phyloP scores from a whole-genome alignment of 2,888 invertebrate species.

The Lordiphosa andalusiaca region DNA sequence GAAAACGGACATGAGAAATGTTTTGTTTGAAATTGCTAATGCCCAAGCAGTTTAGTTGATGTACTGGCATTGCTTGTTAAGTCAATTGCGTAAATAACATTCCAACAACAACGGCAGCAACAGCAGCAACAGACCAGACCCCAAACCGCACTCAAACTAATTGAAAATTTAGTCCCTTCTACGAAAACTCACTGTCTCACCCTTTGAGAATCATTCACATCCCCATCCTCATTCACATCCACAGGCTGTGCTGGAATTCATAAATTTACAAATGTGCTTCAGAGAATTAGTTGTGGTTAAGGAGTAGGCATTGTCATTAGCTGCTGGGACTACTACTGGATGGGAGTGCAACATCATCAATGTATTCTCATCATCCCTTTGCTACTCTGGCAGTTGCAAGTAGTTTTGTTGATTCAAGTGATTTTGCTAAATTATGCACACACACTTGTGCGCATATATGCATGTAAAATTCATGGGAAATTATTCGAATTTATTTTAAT shows the following conservation, averaged over 20 bases:
- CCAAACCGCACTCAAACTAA: constrained; percentile 32
- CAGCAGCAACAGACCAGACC: constrained; percentile 1
- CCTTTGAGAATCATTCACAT: constrained; percentile 14
- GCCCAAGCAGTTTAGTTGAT: constrained; percentile 19
- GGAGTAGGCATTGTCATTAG: constrained; percentile 1
- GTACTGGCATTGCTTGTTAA: constrained; percentile 39
- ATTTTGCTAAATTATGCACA: no score
- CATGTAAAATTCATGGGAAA: no score
- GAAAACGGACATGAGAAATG: neutral
- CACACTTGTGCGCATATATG: neutral
- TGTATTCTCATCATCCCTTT: constrained; percentile 3
- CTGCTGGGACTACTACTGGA: constrained; percentile 8
- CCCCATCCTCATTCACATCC: constrained; percentile 1
- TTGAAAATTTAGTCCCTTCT: constrained; percentile 38
- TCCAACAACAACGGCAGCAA: constrained; percentile 7
- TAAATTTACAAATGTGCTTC: constrained; percentile 26
- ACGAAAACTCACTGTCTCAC: constrained; percentile 19
- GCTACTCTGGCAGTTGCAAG: neutral
- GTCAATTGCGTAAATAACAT: constrained; percentile 71
- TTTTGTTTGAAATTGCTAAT: constrained; percentile 5
- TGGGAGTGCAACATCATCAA: no score
- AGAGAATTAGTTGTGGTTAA: constrained; percentile 10
- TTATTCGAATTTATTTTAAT: no score
- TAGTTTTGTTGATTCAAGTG: no score
- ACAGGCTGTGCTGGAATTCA: constrained; percentile 18